Base-by-base conservation (phyloP, 2,797 vertebrate genomes). In the Sebastes taczanowskii region DNA sequence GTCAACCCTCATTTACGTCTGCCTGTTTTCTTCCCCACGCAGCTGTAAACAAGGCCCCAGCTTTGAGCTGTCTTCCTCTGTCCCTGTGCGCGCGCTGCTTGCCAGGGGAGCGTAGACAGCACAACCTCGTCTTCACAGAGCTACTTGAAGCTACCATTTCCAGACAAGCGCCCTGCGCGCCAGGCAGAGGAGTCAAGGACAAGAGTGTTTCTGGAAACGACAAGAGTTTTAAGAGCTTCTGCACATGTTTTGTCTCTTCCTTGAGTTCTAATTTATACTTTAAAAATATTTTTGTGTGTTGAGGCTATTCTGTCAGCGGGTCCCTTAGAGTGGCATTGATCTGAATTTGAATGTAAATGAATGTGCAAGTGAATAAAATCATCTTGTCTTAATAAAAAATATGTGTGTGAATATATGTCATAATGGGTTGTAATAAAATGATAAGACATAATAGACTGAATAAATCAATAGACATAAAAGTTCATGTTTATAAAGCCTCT, bases 1-100 rank as follows among this genome's bases (percentile, higher is more conserved):
- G 97, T 99, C 98, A 99, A 95, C 97, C 96, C 95, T 97, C 96
- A 98, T 99, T 98, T 99, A 96, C 85, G 97, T 99, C 98, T 97
- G 93, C 94, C 96, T 97, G 96, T 97, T 98, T 97, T 97, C 92
- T 91, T 92, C 88, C 93, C 90, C 86, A 93, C 95, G 94, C 95
- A 82, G 92, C 96, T 96, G 96, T 97, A 98, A 98, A 97, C 97
- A 97, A 98, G 96, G 89, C 95, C 95, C 89, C 90, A 70, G 95
- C 96, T 95, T 89, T 93, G 92, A 96, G 96, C 95, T 94, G 96
- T 96, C 96, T 92, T 82, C 92, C 92, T 94, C 95, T 95, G 93
- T 95, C 93, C 91, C 96, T 90, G 38, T 42, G 91, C 84, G 91
- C 60, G 58, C 34, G 32, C 82, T 87, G 91, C 94, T 89, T 89